Conservation (phyloP, 2,113 vertebrate genomes). For the Urocynchramus pylzowi region DNA sequence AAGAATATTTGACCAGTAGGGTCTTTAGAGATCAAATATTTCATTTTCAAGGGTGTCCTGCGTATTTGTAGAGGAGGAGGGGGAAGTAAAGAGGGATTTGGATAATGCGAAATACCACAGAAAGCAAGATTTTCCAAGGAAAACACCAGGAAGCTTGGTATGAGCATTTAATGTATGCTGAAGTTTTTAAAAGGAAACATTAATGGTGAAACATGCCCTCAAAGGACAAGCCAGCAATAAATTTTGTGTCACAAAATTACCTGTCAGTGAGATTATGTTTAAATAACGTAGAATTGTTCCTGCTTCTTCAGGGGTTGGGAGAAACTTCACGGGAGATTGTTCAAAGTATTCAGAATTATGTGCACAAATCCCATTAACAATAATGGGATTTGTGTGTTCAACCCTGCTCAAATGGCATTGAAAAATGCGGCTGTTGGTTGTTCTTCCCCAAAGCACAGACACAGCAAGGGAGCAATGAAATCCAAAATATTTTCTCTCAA, state of each 20-base stretch:
- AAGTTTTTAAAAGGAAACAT: conserved; percentile 83
- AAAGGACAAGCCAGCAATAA: conserved; percentile 77
- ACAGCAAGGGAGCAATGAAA: conserved; percentile 44
- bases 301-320: conserved; percentile 62
- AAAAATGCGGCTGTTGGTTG: conserved; percentile 53
- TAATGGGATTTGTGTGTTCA: conserved; percentile 72
- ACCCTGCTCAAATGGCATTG: conserved; percentile 51
- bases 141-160: conserved; percentile 75
- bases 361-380: conserved; percentile 74
- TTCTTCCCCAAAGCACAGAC: conserved; percentile 38
- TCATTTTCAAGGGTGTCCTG: conserved; percentile 49
- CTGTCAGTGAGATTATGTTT: conserved; percentile 79
- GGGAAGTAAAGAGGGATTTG: conserved; percentile 68
- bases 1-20: conserved; percentile 62
- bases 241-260: conserved; percentile 80
- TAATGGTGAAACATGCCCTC: conserved; percentile 78
- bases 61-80: conserved; percentile 26
- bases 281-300: conserved; percentile 77
- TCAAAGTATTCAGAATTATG: conserved; percentile 75
- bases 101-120: conserved; percentile 76
- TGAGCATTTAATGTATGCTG: conserved; percentile 77
- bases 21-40: conserved; percentile 68
- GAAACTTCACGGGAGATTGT: conserved; percentile 68
- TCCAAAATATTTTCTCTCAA: conserved; percentile 25
- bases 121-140: conserved; percentile 79